Evolutionary conservation across 92 coral and sea anemone genomes (phyloP).

Genomic region (Actinostola sp.): DNA sequence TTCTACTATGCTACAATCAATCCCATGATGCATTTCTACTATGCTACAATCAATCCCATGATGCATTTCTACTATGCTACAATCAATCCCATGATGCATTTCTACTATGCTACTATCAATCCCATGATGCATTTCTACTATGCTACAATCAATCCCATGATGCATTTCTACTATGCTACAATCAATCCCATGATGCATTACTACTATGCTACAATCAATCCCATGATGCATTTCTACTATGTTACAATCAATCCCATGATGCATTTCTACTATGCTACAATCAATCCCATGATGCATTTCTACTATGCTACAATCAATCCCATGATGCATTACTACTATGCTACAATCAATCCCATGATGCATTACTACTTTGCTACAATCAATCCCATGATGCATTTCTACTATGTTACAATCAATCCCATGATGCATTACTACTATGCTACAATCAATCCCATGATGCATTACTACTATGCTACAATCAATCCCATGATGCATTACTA

Average conservation of each 20-base stretch:
- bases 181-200: background rate
- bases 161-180: too few species aligned
- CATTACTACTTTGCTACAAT: too few species aligned
- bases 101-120: too few species aligned
- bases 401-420: background rate
- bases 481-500: slow-evolving; percentile 3
- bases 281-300: too few species aligned
- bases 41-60: background rate
- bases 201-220: background rate
- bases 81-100: background rate
- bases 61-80: background rate
- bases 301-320: too few species aligned
- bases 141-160: background rate
- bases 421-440: slow-evolving; percentile 20
- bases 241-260: background rate
- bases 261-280: background rate
- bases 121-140: background rate
- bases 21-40: too few species aligned
- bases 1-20: background rate
- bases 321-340: background rate
- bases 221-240: too few species aligned
- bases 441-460: background rate
- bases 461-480: background rate
- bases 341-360: background rate
- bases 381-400: background rate